Percentiles rank a stretch among this genome's conserved stretches.
Conservation (phyloP, 2,888 invertebrate species). For the Anthophora plumipes region DNA sequence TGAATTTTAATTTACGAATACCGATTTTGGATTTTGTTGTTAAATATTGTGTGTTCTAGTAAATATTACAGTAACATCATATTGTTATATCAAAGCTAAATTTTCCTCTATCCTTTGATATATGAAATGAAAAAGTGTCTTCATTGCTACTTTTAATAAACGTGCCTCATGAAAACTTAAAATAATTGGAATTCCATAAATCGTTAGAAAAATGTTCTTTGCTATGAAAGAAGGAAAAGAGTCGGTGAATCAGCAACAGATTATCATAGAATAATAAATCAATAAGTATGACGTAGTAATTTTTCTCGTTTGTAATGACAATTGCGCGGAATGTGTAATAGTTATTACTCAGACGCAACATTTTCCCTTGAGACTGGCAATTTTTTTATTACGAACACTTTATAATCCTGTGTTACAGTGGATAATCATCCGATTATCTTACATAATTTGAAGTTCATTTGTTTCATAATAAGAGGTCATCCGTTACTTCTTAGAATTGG, state of each 20-base stretch:
- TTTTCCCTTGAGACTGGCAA: neutral
- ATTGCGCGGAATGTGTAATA: neutral
- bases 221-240: too few relatives aligned
- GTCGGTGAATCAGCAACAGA: neutral
- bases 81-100: too few relatives aligned
- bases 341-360: neutral
- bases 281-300: neutral
- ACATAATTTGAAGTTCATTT: neutral
- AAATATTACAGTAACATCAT: too few relatives aligned
- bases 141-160: too few relatives aligned
- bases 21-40: too few relatives aligned
- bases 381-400: constrained; percentile 5
- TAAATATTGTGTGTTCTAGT: too few relatives aligned
- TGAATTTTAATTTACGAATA: too few relatives aligned
- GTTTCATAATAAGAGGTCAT: neutral
- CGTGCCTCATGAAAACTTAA: neutral
- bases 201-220: too few relatives aligned
- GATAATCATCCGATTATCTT: neutral
- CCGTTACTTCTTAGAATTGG: neutral
- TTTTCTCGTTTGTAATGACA: neutral
- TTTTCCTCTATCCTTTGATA: too few relatives aligned
- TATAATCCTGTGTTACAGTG: neutral
- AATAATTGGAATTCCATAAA: neutral
- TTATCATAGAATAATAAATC: neutral
- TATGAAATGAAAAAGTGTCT: too few relatives aligned